phyloP scores from a whole-genome alignment of 1,140 invertebrate genomes.

The Drosophila willistoni region DNA sequence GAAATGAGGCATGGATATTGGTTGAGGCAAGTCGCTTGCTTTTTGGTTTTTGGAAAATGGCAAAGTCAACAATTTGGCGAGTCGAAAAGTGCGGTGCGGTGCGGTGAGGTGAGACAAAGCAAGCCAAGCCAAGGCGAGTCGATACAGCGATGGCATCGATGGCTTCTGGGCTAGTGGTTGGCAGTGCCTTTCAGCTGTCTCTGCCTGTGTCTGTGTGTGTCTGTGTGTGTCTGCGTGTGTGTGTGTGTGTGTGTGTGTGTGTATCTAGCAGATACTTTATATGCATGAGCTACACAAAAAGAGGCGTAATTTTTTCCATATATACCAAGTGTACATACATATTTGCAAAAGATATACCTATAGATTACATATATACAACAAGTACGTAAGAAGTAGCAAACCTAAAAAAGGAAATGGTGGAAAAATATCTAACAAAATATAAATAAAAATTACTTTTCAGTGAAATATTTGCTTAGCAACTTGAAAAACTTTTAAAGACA shows the following conservation, averaged over 20 bases:
- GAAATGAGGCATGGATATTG: conserved; percentile 24
- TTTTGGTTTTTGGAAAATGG: conserved; percentile 14
- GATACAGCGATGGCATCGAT: conserved; percentile 1
- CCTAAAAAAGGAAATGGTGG: no score
- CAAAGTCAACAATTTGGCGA: conserved; percentile 4
- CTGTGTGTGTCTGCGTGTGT: no score
- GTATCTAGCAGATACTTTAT: conserved; percentile 63
- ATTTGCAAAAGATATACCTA: conserved; percentile 2
- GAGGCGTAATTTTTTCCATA: conserved; percentile 56
- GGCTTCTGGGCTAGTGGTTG: conserved; percentile 10
- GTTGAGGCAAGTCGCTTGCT: conserved; percentile 24
- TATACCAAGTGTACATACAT: conserved; percentile 10
- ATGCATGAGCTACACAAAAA: conserved; percentile 64
- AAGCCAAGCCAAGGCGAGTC: background rate
- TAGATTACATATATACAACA: no score
- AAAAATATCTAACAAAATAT: background rate
- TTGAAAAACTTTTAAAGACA: no score
- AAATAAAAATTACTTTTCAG: background rate
- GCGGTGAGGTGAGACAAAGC: background rate
- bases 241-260: conserved; percentile 18
- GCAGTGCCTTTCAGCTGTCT: conserved; percentile 35
- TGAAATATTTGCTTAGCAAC: no score
- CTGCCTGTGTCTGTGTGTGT: conserved; percentile 26
- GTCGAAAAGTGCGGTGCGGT: background rate
- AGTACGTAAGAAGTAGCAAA: background rate